Conservation (phyloP, 2,797 vertebrate species). For the Alectoris magna region DNA sequence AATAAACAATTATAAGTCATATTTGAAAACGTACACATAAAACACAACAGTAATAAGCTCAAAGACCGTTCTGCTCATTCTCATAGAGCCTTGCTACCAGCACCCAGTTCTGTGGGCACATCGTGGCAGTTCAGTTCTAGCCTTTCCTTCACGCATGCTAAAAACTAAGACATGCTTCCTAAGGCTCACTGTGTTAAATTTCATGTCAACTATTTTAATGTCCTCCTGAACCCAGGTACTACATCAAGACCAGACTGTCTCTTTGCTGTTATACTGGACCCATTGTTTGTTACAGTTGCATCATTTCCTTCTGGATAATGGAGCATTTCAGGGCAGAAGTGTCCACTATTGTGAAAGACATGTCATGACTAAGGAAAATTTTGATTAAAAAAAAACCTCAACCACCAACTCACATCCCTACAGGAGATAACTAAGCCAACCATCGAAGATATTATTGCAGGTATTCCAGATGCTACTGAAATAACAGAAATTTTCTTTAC, state of each 20-base stretch:
- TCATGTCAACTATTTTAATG: background rate
- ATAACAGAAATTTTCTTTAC: background rate
- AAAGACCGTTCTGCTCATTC: background rate
- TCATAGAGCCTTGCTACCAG: background rate
- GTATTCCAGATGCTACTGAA: background rate
- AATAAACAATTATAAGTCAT: background rate
- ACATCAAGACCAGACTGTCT: background rate
- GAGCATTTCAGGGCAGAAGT: background rate
- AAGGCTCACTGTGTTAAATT: background rate
- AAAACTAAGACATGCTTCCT: background rate
- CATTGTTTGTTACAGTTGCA: background rate
- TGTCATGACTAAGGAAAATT: background rate
- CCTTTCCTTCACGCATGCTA: background rate
- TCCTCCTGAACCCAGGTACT: background rate
- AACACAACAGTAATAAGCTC: background rate
- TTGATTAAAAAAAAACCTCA: background rate
- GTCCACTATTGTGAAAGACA: background rate
- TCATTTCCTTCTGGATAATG: background rate
- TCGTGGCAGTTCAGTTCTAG: background rate
- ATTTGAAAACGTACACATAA: background rate
- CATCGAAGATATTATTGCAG: accelerated
- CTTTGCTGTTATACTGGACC: background rate
- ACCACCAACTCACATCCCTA: background rate
- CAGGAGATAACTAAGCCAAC: background rate
- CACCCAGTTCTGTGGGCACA: background rate